Evolutionary conservation across 1,140 invertebrate genomes (phyloP).

Genomic region (Drosophila hydei): DNA sequence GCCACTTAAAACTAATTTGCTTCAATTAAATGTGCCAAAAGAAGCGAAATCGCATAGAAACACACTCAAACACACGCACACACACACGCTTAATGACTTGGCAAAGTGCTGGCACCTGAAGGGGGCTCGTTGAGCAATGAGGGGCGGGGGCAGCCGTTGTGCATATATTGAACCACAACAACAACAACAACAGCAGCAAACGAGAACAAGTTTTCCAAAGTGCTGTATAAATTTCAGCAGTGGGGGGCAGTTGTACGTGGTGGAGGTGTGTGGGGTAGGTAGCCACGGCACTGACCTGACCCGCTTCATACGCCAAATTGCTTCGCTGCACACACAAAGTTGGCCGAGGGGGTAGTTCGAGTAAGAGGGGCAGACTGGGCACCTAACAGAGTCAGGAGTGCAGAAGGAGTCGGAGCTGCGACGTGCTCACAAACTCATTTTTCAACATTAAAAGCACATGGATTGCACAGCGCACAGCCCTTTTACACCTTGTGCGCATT

Average conservation of each 20-base stretch:
- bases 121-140: not conserved
- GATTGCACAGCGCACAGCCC: constrained; percentile 72
- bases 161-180: constrained; percentile 73
- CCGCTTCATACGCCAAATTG: constrained; percentile 80
- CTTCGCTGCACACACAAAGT: constrained; percentile 75
- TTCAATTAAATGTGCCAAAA: constrained; percentile 77
- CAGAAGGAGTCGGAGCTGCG: constrained; percentile 36
- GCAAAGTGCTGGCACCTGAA: constrained; percentile 45
- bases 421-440: constrained; percentile 78
- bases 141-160: constrained; percentile 5
- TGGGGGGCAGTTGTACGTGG: not conserved
- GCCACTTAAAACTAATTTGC: constrained; percentile 68
- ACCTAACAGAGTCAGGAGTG: too few relatives aligned
- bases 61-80: constrained; percentile 26
- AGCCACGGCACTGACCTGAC: constrained; percentile 64
- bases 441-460: constrained; percentile 80
- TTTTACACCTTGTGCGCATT: constrained; percentile 66
- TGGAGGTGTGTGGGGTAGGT: constrained; percentile 17
- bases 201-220: constrained; percentile 55
- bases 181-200: constrained; percentile 41
- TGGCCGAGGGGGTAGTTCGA: not conserved
- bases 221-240: constrained; percentile 65
- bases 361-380: not conserved
- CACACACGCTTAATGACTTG: constrained; percentile 72
- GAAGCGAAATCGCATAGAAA: constrained; percentile 22